Evolutionary conservation across 2,113 vertebrate genomes (phyloP), one percentile per base, ranked within the genome.

Genomic region (Callocephalon fimbriatum): DNA sequence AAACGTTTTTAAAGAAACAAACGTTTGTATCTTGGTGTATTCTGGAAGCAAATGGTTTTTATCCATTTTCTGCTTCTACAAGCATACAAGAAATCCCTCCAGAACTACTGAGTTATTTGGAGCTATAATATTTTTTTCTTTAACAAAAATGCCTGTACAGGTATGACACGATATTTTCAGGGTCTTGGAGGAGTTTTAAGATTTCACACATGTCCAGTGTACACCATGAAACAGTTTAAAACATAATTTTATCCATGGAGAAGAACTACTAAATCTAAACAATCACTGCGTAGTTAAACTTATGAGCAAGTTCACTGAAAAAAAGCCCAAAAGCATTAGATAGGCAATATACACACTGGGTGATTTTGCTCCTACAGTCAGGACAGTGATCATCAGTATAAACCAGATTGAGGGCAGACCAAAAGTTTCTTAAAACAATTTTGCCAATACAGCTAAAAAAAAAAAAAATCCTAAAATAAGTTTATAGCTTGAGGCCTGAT

Each of bases 301-400:
- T 38, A 16, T 26, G 20, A 65, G 31, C 5, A 31, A 48, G n/a
- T 47, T 72, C 67, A 67, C 20, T 53, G 56, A 67, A 86, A 89
- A 29, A 11, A 80, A 71, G 16, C 15, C 37, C 20, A 48, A 72
- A 84, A 84, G 9, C 9, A 29, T 42, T 35, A 15, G 10, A 1
- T 47, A 32, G 50, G 27, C 8, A 74, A 37, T 9, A 47, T 3
- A 32, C 23, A 63, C 8, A 11, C 1, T 0, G 35, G 15, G 17
- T 17, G 31, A 56, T 37, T 70, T 86, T 79, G 22, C 45, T 56
- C 3, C n/a, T 40, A 19, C 20, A 53, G 27, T 35, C 1, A 0
- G 13, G 27, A 51, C 9, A 40, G 21, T 9, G 8, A 27, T 56
- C 56, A 74, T 3, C 9, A 54, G 71, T 58, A 48, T 17, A 48